Evolutionary conservation across 2,797 vertebrate genomes (phyloP).

Genomic region (Remorina albescens): DNA sequence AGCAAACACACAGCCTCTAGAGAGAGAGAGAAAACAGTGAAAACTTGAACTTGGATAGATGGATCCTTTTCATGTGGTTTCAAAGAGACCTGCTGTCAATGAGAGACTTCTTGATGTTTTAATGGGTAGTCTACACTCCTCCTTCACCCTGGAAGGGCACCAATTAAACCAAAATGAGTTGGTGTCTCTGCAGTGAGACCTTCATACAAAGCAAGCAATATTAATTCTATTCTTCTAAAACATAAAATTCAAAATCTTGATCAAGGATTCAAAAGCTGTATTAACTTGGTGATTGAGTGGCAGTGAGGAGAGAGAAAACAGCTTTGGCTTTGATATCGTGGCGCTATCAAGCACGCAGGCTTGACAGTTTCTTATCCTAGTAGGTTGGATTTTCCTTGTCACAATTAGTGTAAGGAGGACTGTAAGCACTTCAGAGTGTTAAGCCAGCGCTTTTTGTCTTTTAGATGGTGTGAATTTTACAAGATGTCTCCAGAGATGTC

Average conservation of each 20-base stretch:
- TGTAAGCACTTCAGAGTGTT: slow-evolving; percentile 22
- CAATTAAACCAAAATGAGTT: slow-evolving; percentile 41
- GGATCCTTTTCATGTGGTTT: slow-evolving; percentile 53
- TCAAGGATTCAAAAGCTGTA: slow-evolving; percentile 24
- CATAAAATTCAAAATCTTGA: slow-evolving; percentile 15
- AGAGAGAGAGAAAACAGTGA: not conserved
- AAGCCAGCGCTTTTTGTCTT: slow-evolving; percentile 42
- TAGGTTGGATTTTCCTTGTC: slow-evolving; percentile 46
- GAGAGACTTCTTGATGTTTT: slow-evolving; percentile 23
- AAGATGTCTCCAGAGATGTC: slow-evolving; percentile 24
- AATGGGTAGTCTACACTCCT: slow-evolving; percentile 26
- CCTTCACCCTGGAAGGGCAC: slow-evolving; percentile 22
- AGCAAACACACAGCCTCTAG: slow-evolving; percentile 4
- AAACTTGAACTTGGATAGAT: not conserved
- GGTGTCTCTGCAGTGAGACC: slow-evolving; percentile 9
- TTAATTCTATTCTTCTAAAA: slow-evolving; percentile 18
- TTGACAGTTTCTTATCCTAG: slow-evolving; percentile 50
- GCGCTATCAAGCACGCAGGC: slow-evolving; percentile 29
- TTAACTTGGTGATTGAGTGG: slow-evolving; percentile 27
- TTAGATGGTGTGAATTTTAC: slow-evolving; percentile 41
- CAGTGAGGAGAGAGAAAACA: slow-evolving; percentile 17
- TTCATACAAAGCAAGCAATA: not conserved
- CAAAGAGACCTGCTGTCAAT: slow-evolving; percentile 38
- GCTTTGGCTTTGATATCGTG: slow-evolving; percentile 15
- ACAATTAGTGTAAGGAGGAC: slow-evolving; percentile 20